Conservation (phyloP, 2,113 vertebrate species). For the Apus apus region DNA sequence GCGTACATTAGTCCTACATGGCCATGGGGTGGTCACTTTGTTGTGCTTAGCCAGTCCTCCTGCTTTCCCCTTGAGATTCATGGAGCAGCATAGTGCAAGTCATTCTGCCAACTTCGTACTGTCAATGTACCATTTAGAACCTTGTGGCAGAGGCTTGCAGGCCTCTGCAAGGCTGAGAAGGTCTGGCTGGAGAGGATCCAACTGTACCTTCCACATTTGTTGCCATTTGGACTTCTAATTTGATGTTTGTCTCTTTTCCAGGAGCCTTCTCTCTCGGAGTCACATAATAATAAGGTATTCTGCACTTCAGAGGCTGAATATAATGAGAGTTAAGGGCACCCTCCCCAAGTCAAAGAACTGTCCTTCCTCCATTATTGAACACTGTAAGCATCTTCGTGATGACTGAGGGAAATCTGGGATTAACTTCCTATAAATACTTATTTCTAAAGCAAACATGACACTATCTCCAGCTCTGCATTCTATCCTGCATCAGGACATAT, state of each 20-base stretch:
- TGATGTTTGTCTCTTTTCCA: not conserved
- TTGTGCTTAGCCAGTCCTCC: not conserved
- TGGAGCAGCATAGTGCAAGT: rapidly evolving
- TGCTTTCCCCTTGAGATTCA: not conserved
- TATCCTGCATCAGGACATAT: not conserved
- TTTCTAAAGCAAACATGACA: not conserved
- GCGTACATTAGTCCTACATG: rapidly evolving
- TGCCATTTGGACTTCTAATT: not conserved
- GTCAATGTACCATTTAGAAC: not conserved
- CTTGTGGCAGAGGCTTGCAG: not conserved
- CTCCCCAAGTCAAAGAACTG: not conserved
- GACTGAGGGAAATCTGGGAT: not conserved
- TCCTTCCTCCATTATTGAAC: not conserved
- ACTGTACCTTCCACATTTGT: not conserved
- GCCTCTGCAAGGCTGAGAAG: not conserved
- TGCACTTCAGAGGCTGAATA: not conserved
- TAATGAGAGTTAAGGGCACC: not conserved
- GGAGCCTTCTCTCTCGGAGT: not conserved
- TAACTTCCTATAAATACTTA: not conserved
- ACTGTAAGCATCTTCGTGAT: not conserved
- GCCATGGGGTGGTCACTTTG: not conserved
- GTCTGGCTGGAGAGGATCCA: rapidly evolving
- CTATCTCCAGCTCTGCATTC: not conserved
- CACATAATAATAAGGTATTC: not conserved
- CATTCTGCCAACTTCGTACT: not conserved